phyloP scores from a whole-genome alignment of 2,113 vertebrate genomes.

The Epinephelus lanceolatus region DNA sequence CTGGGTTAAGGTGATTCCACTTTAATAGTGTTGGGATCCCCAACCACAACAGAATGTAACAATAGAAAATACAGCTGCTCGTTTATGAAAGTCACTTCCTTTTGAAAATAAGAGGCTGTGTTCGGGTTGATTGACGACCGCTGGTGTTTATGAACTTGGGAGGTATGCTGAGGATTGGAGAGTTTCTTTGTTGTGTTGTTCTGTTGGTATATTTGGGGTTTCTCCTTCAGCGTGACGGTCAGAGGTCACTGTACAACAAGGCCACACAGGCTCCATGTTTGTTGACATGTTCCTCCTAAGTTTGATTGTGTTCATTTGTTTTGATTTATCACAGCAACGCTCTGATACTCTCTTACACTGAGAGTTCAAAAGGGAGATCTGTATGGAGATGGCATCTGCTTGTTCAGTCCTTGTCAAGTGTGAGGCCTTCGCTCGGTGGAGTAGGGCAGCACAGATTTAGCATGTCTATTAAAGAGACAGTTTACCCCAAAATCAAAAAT shows the following conservation, averaged over 20 bases:
- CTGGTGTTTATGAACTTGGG: conserved; percentile 55
- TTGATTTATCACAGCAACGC: conserved; percentile 51
- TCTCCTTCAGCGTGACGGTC: conserved; percentile 61
- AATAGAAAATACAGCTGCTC: conserved; percentile 62
- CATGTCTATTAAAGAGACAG: neutral
- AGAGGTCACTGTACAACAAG: conserved; percentile 59
- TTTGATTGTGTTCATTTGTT: conserved; percentile 71
- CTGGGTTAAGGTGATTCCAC: conserved; percentile 77
- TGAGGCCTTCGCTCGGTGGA: neutral
- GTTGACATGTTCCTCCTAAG: conserved; percentile 62
- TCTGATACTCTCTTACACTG: conserved; percentile 44
- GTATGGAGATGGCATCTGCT: neutral
- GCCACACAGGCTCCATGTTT: conserved; percentile 67
- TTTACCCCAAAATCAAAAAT: too few relatives aligned
- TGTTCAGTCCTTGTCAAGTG: neutral
- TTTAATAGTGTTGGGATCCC: conserved; percentile 66
- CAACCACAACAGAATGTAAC: conserved; percentile 55
- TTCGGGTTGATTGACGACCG: conserved; percentile 46
- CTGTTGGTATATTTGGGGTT: conserved; percentile 73
- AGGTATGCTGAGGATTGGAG: conserved; percentile 29
- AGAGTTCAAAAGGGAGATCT: conserved; percentile 32
- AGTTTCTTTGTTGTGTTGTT: conserved; percentile 43
- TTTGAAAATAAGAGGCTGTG: conserved; percentile 27
- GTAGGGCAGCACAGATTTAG: neutral
- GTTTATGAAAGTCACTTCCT: conserved; percentile 65